Percentiles rank a stretch among this genome's conserved stretches.
Conservation (phyloP, 2,113 vertebrate species). For the Mirounga angustirostris region DNA sequence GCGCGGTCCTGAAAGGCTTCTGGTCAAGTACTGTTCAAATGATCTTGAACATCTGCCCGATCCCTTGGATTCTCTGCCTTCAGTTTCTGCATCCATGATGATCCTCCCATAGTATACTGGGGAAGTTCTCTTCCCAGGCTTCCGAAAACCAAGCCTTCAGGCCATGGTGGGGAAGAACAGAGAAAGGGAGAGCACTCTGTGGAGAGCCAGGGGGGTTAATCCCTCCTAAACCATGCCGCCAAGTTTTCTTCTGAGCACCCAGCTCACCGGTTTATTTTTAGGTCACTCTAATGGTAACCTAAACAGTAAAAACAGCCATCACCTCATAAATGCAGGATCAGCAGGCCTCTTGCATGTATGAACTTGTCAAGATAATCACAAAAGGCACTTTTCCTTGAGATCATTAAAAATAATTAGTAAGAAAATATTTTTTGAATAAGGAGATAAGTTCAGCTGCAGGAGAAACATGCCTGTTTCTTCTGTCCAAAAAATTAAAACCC, state of each 20-base stretch:
- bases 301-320: constrained; percentile 60
- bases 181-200: background rate
- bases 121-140: background rate
- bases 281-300: constrained; percentile 51
- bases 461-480: constrained; percentile 52
- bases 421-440: constrained; percentile 63
- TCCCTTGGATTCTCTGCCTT: background rate
- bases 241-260: constrained; percentile 51
- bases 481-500: background rate
- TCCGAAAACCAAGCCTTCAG: background rate
- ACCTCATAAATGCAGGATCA: constrained; percentile 64
- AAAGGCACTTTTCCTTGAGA: constrained; percentile 70
- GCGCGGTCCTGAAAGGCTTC: background rate
- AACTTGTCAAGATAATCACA: constrained; percentile 76
- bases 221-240: constrained; percentile 24
- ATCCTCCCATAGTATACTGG: background rate
- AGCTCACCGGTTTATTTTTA: constrained; percentile 74
- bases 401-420: constrained; percentile 77
- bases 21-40: background rate
- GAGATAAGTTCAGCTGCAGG: constrained; percentile 20
- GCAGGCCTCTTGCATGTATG: constrained; percentile 55
- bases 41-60: background rate
- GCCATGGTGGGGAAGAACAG: background rate
- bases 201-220: background rate
- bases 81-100: background rate